Evolutionary conservation across 2,113 vertebrate species (phyloP).

Genomic region (Hystrix brachyura): DNA sequence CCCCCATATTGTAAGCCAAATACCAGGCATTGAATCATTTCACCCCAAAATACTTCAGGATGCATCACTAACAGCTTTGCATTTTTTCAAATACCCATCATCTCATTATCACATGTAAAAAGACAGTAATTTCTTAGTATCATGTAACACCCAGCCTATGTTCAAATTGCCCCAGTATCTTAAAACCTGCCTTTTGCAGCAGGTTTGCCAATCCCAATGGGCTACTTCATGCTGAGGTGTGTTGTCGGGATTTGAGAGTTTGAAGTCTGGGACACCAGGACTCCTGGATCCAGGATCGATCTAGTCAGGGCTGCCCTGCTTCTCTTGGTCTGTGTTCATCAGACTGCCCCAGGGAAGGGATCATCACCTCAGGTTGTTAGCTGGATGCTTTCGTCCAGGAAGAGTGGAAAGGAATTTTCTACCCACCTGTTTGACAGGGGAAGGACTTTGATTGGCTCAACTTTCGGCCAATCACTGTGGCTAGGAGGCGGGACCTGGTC

Average conservation of each 20-base stretch:
- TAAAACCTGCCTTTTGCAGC: not conserved
- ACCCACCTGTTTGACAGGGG: not conserved
- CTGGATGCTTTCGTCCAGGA: too few species aligned
- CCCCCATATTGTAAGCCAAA: not conserved
- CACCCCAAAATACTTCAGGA: not conserved
- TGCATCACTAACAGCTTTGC: not conserved
- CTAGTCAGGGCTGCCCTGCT: not conserved
- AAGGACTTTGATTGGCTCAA: not conserved
- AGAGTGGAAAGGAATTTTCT: not conserved
- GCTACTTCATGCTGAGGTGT: not conserved
- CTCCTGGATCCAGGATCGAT: not conserved
- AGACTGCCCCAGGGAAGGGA: not conserved
- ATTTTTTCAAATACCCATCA: not conserved
- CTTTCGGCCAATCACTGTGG: not conserved
- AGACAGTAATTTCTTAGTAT: not conserved
- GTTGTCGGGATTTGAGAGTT: not conserved
- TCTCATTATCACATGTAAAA: not conserved
- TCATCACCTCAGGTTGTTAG: not conserved
- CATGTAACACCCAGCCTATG: too few species aligned
- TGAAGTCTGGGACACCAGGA: not conserved
- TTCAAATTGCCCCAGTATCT: not conserved
- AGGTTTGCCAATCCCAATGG: not conserved
- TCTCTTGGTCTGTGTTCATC: not conserved
- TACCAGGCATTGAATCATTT: not conserved
- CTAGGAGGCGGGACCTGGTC: not conserved